Evolutionary conservation across 2,797 vertebrate species (phyloP), one percentile per base, ranked within the genome.

Genomic region (Acestrorhynchus altus): DNA sequence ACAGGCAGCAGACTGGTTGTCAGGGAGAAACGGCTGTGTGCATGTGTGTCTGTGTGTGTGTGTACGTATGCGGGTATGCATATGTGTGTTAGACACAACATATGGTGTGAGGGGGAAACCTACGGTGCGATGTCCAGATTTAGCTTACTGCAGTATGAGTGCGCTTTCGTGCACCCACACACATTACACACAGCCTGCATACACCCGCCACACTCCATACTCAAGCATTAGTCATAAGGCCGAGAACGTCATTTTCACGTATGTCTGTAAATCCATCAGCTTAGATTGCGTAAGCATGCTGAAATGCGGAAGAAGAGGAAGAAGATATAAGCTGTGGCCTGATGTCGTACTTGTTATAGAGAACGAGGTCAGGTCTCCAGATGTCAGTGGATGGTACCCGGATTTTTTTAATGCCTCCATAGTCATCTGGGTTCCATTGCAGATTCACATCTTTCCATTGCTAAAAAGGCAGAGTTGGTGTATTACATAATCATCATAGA

Each of bases 391-490:
- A 97, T 35, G 95, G 93, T 72, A 97, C 80, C 86, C 95, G 93
- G 83, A 98, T 96, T 90, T 96, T 97, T 92, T 93, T 96, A 87
- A 99, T 94, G 0, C 95, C 96, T 0, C 95, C 94, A 0, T 98
- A 98, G 68, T 97, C 94, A 0, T 94, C 92, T 20, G 96, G 96
- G 31, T 96, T 94, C 96, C 96, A 97, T 74, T 90, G 93, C 77
- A 98, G 90, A 88, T 96, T 97, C 85, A 94, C 92, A 44, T 99
- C 96, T 74, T 92, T 92, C 96, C 96, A 98, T 96, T 96, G 91
- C 97, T 98, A 85, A 76, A 85, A 76, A 90, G 81, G 86, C 35
- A 57, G 72, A 24, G 16, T 15, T 16, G 11, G n/a, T 52, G 47
- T n/a, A 22, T 69, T 39, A 52, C 0, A 7, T 15, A 40, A 69